Evolutionary conservation across 2,888 invertebrate species (phyloP).

Genomic region (Danaus chrysippus): DNA sequence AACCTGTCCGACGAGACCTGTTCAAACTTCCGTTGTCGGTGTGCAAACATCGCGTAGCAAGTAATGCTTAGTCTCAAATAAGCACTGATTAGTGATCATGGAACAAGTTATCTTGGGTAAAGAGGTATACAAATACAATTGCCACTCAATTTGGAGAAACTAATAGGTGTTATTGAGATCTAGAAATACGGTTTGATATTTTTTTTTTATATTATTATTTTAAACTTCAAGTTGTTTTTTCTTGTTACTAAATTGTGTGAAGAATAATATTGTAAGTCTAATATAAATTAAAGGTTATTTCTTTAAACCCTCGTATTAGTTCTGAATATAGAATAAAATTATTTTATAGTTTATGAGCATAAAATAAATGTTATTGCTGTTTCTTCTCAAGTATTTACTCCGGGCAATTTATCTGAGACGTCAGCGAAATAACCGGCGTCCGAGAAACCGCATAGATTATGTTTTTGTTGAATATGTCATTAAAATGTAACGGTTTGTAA

Average conservation of each 20-base stretch:
- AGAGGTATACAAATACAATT: constrained; percentile 20
- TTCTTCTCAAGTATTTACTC: background rate
- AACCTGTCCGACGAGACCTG: constrained; percentile 55
- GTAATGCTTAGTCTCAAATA: constrained; percentile 41
- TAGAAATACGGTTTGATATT: too few species aligned
- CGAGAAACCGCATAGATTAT: constrained; percentile 5
- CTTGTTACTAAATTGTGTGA: too few species aligned
- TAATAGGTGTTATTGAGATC: too few species aligned
- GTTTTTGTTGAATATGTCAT: constrained; percentile 27
- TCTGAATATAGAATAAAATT: too few species aligned
- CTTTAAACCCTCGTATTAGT: too few species aligned
- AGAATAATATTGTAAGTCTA: too few species aligned
- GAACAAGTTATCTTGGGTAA: constrained; percentile 28
- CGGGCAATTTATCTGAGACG: background rate
- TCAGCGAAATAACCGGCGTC: constrained; percentile 2
- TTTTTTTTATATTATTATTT: too few species aligned
- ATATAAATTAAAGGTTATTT: too few species aligned
- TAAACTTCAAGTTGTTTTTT: too few species aligned
- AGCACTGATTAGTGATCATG: constrained; percentile 29
- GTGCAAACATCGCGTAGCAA: constrained; percentile 54
- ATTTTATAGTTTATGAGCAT: too few species aligned
- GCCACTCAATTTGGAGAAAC: background rate
- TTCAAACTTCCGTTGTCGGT: constrained; percentile 67
- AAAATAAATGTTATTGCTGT: background rate
- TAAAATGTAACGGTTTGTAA: constrained; percentile 30